Evolutionary conservation across 2,797 vertebrate species (phyloP).

Genomic region (Scarus forsteni): DNA sequence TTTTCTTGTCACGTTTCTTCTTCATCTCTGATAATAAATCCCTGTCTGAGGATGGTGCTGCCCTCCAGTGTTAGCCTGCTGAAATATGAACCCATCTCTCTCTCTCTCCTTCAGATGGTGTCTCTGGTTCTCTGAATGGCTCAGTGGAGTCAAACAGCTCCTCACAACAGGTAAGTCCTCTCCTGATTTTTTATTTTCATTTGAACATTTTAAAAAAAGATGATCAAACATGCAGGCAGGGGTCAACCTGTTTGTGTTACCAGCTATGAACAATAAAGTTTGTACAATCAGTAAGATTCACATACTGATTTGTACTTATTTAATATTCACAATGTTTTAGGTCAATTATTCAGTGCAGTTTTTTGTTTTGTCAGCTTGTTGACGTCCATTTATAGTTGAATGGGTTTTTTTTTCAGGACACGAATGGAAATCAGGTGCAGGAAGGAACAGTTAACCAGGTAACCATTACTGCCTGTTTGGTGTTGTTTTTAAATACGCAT

Average conservation of each 20-base stretch:
- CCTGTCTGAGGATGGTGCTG: no score
- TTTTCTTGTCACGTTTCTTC: no score
- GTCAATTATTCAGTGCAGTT: no score
- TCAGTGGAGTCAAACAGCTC: conserved; percentile 78
- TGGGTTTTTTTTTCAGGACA: conserved; percentile 82
- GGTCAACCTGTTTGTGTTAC: not conserved
- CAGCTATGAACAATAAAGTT: not conserved
- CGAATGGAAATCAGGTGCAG: conserved; percentile 91
- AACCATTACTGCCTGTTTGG: not conserved
- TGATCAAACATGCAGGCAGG: no score
- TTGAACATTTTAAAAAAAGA: no score
- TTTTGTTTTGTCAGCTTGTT: no score
- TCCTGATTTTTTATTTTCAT: not conserved
- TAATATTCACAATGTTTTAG: no score
- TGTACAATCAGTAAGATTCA: no score
- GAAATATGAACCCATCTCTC: not conserved
- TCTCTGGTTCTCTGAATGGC: conserved; percentile 83
- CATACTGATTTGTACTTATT: no score
- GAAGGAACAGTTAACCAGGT: conserved; percentile 87
- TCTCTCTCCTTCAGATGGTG: conserved; percentile 82
- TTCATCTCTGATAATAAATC: no score
- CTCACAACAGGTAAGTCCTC: conserved; percentile 73
- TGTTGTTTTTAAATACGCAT: no score
- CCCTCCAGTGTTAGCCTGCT: not conserved
- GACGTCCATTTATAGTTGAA: not conserved